Base-by-base conservation (phyloP, 2,888 invertebrate species). In the Altica lythri region DNA sequence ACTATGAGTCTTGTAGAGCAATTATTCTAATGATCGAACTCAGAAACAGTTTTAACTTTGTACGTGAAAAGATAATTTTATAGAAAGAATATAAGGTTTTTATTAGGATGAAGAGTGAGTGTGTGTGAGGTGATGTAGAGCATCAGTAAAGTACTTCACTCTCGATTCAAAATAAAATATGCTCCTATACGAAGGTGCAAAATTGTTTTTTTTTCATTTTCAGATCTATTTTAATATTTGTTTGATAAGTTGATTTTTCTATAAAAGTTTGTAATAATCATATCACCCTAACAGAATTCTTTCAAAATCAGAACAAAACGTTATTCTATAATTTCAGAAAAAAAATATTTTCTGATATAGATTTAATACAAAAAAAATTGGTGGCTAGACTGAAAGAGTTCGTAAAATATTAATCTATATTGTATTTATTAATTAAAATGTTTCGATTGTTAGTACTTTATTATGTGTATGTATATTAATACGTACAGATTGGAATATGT, bases 1-100 rank as follows among this genome's bases (percentile, higher is more conserved):
- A 75, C 74, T 75, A 67, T 68, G 68, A 72, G 68, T 72, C 69
- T 71, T 68, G 67, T 70, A 72, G 65, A 69, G 68, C 67, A 66
- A 66, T 65, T 55, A 60, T 53, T 56, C 56, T 44, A 46, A 22
- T 69, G 66, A 67, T 64, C 61, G 56, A 66, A 68, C 61, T 49
- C 40, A 32, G 17, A 45, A 45, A 32, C 42, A 53, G 47, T 48
- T 34, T 68, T 60, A 71, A 70, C 72, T 68, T 67, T 68, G 63
- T 67, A 68, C 70, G 69, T 69, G 70, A 68, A 62, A 59, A 61
- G 54, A 59, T 59, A 55, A 56, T 63, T 60, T 57, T 59, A 62
- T 59, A 63, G 61, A 58, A 63, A 64, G 61, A 66, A 57, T 45
- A 61, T 62, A 57, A 63, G 65, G 64, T 67, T 67, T 65, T 67